Evolutionary conservation across 2,888 invertebrate genomes (phyloP), one percentile per base, ranked within the genome.

Genomic region (Ganaspis brasiliensis): DNA sequence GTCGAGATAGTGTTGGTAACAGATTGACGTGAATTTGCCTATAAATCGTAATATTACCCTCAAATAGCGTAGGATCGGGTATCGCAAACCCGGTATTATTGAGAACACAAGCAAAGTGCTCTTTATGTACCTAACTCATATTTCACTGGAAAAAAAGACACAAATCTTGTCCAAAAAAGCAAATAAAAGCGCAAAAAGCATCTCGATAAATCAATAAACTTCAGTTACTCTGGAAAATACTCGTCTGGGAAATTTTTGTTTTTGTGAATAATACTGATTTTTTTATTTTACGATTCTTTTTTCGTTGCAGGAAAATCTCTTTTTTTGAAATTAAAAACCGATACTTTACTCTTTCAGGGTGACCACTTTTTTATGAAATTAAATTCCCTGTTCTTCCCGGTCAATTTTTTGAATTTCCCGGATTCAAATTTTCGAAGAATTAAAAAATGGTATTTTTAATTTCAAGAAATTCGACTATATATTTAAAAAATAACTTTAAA

Each of bases 11-110:
- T 12, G 35, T 12, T 37, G 37, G 35, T 19, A 61, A 61, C 10
- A 37, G 31, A 61, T 19, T 61, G 61, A 61, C 35, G 19, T 61
- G 37, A 61, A 37, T 61, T 35, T 61, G 19, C 35, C 61, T 16
- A 61, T 61, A 61, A 61, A 61, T 61, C 61, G 61, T 19, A 61
- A 61, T 61, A 61, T 35, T 37, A 61, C 35, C 10, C 37, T 6
- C 10, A 19, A 37, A 61, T 37, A 61, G 31, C 3, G 35, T 2
- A 35, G 35, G 16, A 16, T 61, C 9, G 37, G 19, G 37, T 61
- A 1, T 61, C 61, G 37, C 61, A 19, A 61, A 19, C 37, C 16
- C 35, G 35, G 35, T 31, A 16, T 59, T 59, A 59, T 59, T 31
- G 31, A 59, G 19, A 59, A 35, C 59, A 59, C 59, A 59, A 31